Evolutionary conservation across 2,797 vertebrate species (phyloP).

Genomic region (Chrosomus eos): DNA sequence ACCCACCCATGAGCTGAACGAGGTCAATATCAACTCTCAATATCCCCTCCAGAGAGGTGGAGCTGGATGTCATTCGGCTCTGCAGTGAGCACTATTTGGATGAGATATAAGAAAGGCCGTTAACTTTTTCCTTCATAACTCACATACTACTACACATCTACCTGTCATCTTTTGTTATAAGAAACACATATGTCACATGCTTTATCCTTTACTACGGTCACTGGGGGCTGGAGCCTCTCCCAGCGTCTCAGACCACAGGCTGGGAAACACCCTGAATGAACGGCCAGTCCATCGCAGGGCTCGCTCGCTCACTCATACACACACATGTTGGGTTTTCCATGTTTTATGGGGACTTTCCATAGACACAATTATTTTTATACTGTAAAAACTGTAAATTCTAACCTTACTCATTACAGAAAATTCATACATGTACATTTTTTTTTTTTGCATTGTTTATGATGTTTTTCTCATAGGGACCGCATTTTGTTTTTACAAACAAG

Average conservation of each 20-base stretch:
- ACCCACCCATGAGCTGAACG: background rate
- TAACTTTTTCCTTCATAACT: conserved; percentile 7
- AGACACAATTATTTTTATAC: no score
- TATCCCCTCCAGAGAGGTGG: background rate
- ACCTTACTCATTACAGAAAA: no score
- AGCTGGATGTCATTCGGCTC: background rate
- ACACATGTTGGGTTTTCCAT: no score
- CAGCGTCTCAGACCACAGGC: no score
- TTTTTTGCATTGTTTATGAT: background rate
- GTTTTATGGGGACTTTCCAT: no score
- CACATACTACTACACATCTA: background rate
- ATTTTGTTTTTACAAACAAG: background rate
- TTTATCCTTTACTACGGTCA: background rate
- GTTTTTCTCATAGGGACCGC: background rate
- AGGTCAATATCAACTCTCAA: background rate
- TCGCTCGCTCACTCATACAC: no score
- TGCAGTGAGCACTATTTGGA: background rate
- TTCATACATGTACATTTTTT: no score
- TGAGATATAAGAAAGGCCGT: background rate
- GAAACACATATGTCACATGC: background rate
- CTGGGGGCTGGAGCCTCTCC: no score
- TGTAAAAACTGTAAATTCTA: no score
- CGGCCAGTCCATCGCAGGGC: no score
- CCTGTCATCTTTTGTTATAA: background rate
- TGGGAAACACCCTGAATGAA: no score